phyloP scores from a whole-genome alignment of 2,797 vertebrate genomes.

The Cygnus olor region DNA sequence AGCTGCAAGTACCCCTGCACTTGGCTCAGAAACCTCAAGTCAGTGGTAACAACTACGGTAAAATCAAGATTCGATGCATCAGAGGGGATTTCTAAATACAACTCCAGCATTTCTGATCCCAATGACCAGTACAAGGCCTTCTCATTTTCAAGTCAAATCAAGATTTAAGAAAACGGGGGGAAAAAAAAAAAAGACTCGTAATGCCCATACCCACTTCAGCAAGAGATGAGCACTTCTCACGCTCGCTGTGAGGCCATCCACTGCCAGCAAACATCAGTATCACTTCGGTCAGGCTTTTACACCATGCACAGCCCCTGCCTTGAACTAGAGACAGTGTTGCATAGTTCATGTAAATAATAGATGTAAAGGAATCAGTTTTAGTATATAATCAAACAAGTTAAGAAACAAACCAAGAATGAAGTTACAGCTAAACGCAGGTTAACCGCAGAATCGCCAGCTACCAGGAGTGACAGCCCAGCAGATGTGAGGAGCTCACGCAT shows the following conservation, averaged over 20 bases:
- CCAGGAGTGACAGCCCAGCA: too few species aligned
- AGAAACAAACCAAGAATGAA: neutral
- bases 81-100: neutral
- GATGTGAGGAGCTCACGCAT: neutral
- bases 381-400: rapidly evolving
- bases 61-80: neutral
- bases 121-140: neutral
- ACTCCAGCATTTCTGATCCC: neutral
- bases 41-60: rapidly evolving
- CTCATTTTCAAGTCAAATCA: slow-evolving; percentile 21
- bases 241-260: slow-evolving; percentile 64
- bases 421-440: rapidly evolving
- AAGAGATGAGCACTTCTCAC: slow-evolving; percentile 57
- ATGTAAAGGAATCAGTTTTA: too few species aligned
- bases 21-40: rapidly evolving
- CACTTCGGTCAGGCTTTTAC: slow-evolving; percentile 22
- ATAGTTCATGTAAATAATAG: too few species aligned
- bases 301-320: slow-evolving; percentile 38
- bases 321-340: neutral
- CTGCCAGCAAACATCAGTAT: slow-evolving; percentile 62
- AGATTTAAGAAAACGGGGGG: slow-evolving; percentile 54
- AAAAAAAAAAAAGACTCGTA: slow-evolving; percentile 26
- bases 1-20: neutral
- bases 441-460: neutral
- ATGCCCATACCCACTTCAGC: slow-evolving; percentile 52